Conservation (phyloP, 1,140 invertebrate genomes). For the Camponotus pennsylvanicus region DNA sequence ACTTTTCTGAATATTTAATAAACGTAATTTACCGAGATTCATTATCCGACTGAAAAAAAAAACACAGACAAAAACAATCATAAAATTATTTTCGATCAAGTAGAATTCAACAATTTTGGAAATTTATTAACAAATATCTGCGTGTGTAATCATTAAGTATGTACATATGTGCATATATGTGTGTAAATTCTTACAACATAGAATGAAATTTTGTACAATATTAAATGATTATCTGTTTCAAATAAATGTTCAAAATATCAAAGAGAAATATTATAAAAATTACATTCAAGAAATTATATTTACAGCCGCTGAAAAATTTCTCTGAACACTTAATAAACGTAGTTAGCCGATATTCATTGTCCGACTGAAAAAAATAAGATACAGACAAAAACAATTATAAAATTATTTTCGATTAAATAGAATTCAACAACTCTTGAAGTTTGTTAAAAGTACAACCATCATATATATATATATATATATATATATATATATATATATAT, state of each 20-base stretch:
- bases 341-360: background rate
- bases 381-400: conserved; percentile 15
- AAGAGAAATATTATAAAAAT: background rate
- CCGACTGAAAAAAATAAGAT: background rate
- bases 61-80: background rate
- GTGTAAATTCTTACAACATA: conserved; percentile 9
- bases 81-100: conserved; percentile 3
- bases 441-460: background rate
- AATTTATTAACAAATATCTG: conserved; percentile 11
- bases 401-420: background rate
- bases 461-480: background rate
- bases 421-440: background rate
- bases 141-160: background rate
- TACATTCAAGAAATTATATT: background rate
- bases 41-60: conserved; percentile 10
- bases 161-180: background rate
- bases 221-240: background rate
- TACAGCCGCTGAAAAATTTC: background rate
- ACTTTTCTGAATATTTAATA: conserved; percentile 8
- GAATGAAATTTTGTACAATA: background rate
- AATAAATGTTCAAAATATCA: background rate
- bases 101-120: background rate
- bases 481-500: background rate
- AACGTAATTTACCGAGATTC: background rate
- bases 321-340: background rate